These are phyloP conservation scores for Patiria miniata DNA, from an alignment of 35 echinoderm and acorn worm species.

Conservation along the genomic window DNA sequence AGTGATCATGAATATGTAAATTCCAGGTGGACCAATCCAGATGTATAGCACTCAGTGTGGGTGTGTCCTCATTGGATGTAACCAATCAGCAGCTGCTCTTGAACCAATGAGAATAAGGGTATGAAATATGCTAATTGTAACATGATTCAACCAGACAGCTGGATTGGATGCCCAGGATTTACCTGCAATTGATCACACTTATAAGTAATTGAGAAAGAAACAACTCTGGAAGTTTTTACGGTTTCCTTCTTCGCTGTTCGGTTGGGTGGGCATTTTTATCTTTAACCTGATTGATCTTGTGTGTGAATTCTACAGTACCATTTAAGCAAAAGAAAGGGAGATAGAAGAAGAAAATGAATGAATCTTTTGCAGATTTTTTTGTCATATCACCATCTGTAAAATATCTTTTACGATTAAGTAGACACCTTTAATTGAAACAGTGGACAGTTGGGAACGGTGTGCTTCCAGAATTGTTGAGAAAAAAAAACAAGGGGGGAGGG, in stretches of 20 bases:
- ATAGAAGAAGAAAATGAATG: not conserved
- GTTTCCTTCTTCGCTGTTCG: slow-evolving; percentile 9
- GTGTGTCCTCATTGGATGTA: not conserved
- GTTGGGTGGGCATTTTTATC: not conserved
- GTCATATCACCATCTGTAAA: not conserved
- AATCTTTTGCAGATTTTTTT: slow-evolving; percentile 19
- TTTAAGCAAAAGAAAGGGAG: not conserved
- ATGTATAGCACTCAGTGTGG: not conserved
- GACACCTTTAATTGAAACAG: not conserved
- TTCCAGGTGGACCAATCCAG: slow-evolving; percentile 7
- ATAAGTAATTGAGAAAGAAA: not conserved
- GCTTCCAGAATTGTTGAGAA: slow-evolving; percentile 8
- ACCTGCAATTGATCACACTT: not conserved
- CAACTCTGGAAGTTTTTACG: slow-evolving; percentile 17
- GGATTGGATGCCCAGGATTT: not conserved
- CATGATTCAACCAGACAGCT: not conserved
- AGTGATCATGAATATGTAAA: slow-evolving; percentile 7
- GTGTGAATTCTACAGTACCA: slow-evolving; percentile 28
- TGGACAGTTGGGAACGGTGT: not conserved
- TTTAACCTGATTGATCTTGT: slow-evolving; percentile 16
- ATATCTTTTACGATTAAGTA: not conserved
- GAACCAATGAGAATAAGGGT: not conserved
- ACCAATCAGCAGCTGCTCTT: not conserved
- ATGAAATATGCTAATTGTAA: slow-evolving; percentile 11
- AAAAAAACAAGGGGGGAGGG: not conserved